These are phyloP conservation scores for Phoebastria nigripes DNA, from an alignment of 2,797 vertebrate genomes.

Conservation along the genomic window DNA sequence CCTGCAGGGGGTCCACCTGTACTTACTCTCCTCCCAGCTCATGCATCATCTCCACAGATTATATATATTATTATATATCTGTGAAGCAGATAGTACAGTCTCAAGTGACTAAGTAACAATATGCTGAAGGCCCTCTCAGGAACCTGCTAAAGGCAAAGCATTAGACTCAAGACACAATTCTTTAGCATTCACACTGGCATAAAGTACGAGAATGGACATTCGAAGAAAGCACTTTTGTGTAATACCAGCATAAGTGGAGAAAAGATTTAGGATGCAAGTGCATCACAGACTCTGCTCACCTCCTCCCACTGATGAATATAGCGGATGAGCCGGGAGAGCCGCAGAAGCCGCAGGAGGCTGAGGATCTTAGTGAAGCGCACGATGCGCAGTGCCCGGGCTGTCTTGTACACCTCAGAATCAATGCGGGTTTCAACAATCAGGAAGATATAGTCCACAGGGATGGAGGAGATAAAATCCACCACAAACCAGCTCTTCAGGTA, in stretches of 20 bases:
- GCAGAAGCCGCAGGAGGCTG: constrained; percentile 90
- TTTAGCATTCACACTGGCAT: neutral
- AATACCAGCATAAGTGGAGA: neutral
- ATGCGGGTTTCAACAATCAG: constrained; percentile 98
- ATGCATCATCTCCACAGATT: neutral
- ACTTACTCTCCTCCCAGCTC: neutral
- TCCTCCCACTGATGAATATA: constrained; percentile 99
- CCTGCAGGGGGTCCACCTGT: neutral
- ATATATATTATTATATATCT: accelerated
- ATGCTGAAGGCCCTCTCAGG: neutral
- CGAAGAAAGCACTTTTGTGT: neutral
- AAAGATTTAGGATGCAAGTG: neutral
- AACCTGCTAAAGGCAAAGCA: neutral
- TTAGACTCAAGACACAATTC: neutral
- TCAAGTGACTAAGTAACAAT: neutral
- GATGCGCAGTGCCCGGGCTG: constrained; percentile 92
- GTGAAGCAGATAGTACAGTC: neutral
- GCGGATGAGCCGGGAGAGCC: constrained; percentile 95
- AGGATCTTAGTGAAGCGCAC: constrained; percentile 99
- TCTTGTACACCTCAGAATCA: constrained; percentile 98
- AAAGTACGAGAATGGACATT: neutral
- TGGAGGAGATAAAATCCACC: constrained; percentile 99
- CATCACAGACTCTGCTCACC: constrained; percentile 74
- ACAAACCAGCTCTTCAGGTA: constrained; percentile 98
- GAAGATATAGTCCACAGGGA: constrained; percentile 99